These are phyloP conservation scores for Erpornis zantholeuca DNA, from an alignment of 2,113 vertebrate genomes.

Conservation along the genomic window DNA sequence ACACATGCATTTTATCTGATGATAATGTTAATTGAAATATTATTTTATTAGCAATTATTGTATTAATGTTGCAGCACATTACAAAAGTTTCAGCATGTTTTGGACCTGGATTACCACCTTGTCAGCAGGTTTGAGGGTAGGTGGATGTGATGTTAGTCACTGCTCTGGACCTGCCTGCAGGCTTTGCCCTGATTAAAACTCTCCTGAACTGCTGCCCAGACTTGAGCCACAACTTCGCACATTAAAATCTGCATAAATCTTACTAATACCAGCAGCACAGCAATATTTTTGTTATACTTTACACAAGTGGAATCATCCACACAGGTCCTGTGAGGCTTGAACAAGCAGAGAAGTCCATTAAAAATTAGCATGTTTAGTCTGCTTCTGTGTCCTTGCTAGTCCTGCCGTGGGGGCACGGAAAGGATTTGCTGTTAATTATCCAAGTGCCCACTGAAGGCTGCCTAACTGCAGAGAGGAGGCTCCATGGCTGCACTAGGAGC, in stretches of 20 bases:
- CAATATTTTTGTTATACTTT: background rate
- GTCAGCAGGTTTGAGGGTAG: background rate
- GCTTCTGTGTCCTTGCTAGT: background rate
- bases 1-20: background rate
- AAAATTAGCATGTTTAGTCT: background rate
- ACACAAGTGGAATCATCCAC: background rate
- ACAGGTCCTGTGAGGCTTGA: background rate
- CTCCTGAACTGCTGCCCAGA: background rate
- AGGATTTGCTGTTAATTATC: background rate
- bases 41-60: background rate
- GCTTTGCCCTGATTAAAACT: background rate
- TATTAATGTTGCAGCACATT: background rate
- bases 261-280: background rate
- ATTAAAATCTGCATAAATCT: background rate
- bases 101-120: accelerated
- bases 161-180: background rate
- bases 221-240: background rate
- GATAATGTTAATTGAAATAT: background rate
- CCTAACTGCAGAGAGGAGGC: background rate
- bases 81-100: background rate
- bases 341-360: background rate
- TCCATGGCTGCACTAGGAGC: background rate
- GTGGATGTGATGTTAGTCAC: background rate
- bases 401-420: background rate
- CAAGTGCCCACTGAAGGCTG: background rate